Percentiles rank a stretch among this genome's conserved stretches.
Conservation (phyloP, 2,797 vertebrate species). For the Eurystomus glaucurus region DNA sequence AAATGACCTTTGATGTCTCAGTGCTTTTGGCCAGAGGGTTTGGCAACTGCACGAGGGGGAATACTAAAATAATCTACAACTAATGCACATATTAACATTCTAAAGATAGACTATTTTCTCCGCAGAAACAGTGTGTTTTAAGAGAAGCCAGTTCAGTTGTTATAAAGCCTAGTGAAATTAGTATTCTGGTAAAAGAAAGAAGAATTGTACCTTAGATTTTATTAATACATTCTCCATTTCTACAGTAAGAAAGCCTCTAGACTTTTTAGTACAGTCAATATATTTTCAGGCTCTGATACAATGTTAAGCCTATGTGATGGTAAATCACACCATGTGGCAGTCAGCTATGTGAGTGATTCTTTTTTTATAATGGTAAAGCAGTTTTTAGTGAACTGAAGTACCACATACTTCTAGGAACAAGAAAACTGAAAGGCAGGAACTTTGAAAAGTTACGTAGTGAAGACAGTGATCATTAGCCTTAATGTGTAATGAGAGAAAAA, state of each 20-base stretch:
- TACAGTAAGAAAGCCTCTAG: background rate
- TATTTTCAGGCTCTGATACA: background rate
- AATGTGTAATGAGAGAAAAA: background rate
- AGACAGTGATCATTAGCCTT: background rate
- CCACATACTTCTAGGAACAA: background rate
- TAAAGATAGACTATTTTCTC: background rate
- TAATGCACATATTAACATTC: slow-evolving; percentile 23
- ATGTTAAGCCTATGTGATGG: background rate
- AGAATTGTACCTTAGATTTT: background rate
- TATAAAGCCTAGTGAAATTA: background rate
- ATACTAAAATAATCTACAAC: slow-evolving; percentile 37
- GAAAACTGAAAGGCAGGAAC: background rate
- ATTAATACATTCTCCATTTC: background rate
- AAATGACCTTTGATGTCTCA: slow-evolving; percentile 69
- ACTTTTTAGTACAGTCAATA: background rate
- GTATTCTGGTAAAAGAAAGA: background rate
- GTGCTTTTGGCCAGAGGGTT: slow-evolving; percentile 39
- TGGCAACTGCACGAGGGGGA: slow-evolving; percentile 18
- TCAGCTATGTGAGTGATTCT: background rate
- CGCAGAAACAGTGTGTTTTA: background rate
- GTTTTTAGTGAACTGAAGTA: background rate
- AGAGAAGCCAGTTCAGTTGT: background rate
- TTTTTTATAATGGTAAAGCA: background rate
- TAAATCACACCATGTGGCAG: background rate
- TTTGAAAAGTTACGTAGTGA: background rate